Conservation (phyloP, 2,888 invertebrate species). For the Zelleria hepariella region DNA sequence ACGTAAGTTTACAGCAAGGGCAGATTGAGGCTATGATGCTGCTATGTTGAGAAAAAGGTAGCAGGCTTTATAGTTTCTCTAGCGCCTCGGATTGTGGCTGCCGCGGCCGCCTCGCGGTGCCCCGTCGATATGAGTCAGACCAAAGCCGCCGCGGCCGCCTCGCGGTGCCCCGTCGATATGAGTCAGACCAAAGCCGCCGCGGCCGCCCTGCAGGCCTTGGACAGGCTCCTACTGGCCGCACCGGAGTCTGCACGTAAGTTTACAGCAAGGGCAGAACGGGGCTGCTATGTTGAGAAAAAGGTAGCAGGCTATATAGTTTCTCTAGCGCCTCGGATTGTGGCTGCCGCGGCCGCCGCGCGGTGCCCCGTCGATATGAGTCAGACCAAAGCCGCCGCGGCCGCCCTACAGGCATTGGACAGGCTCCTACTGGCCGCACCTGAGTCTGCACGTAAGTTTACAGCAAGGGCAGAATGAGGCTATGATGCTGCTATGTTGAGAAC, state of each 20-base stretch:
- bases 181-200: slow-evolving; percentile 20
- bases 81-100: no score
- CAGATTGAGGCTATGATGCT: no score
- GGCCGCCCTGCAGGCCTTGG: slow-evolving; percentile 51
- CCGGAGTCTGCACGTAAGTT: slow-evolving; percentile 43
- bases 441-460: slow-evolving; percentile 40
- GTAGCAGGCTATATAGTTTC: no score
- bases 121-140: slow-evolving; percentile 15
- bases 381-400: slow-evolving; percentile 30
- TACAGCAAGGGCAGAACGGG: no score
- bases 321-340: no score
- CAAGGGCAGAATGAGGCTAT: no score
- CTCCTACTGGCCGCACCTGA: slow-evolving; percentile 33
- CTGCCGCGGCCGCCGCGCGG: no score
- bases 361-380: slow-evolving; percentile 14
- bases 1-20: slow-evolving; percentile 32
- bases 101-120: no score
- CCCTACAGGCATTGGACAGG: slow-evolving; percentile 46
- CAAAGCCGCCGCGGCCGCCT: slow-evolving; percentile 29
- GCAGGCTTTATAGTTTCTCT: no score
- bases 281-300: no score
- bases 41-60: no score
- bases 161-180: slow-evolving; percentile 13
- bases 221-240: slow-evolving; percentile 39
- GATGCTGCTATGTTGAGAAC: no score